Conservation (phyloP, 2,113 vertebrate species). For the Anoura caudifer region DNA sequence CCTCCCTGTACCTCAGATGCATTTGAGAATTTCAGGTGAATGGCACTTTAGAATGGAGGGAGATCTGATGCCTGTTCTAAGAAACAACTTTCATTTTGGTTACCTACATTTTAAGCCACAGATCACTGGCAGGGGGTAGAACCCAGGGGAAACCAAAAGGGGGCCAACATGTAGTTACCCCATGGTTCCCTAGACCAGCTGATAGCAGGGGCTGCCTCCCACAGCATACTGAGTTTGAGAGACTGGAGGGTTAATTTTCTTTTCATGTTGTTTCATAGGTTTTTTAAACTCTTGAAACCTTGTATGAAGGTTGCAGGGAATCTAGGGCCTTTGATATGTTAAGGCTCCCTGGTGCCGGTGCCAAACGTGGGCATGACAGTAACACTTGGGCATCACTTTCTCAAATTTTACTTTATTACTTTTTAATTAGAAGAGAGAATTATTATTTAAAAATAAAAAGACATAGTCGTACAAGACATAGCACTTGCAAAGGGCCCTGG, state of each 20-base stretch:
- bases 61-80: neutral
- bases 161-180: too few relatives aligned
- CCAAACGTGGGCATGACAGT: neutral
- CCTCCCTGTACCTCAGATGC: neutral
- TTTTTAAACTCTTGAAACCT: neutral
- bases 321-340: neutral
- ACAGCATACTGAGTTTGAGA: neutral
- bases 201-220: neutral
- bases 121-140: neutral
- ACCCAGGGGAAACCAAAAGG: neutral
- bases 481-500: neutral
- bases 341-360: neutral
- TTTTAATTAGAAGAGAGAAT: conserved; percentile 6
- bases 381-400: neutral
- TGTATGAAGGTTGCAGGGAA: neutral
- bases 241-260: neutral
- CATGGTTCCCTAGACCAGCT: neutral
- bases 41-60: neutral
- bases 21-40: neutral
- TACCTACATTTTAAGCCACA: neutral
- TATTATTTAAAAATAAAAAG: neutral
- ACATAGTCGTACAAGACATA: neutral
- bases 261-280: neutral
- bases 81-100: neutral
- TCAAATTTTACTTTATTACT: neutral